phyloP scores from a whole-genome alignment of 2,797 vertebrate species.

The Channallabes apus region DNA sequence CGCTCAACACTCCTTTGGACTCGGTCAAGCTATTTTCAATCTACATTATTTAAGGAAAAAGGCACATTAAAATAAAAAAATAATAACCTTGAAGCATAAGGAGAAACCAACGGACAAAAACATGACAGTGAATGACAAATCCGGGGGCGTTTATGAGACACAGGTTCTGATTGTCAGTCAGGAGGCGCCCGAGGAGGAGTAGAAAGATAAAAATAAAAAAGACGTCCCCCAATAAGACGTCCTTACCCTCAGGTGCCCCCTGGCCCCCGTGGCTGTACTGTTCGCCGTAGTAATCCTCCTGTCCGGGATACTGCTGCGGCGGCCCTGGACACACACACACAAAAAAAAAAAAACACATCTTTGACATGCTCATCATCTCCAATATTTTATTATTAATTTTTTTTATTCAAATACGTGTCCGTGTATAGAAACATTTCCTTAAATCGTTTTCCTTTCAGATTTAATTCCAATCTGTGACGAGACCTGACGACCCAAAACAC shows the following conservation, averaged over 20 bases:
- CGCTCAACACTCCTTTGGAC: neutral
- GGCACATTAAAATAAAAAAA: neutral
- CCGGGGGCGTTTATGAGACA: neutral
- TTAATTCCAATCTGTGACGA: neutral
- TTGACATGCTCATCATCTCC: neutral
- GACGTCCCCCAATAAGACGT: neutral
- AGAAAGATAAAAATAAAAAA: neutral
- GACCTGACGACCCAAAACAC: neutral
- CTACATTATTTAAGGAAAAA: neutral
- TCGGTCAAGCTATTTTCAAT: neutral
- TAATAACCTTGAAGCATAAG: neutral
- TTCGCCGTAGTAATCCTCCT: constrained; percentile 99
- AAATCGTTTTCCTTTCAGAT: neutral
- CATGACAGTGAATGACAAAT: neutral
- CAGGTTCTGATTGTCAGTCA: neutral
- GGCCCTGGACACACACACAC: constrained; percentile 88
- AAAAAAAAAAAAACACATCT: neutral
- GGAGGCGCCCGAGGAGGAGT: neutral
- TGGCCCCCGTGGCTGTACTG: constrained; percentile 99
- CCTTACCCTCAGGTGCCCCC: constrained; percentile 93
- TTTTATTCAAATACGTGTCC: no score
- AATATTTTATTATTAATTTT: no score
- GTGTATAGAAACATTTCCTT: no score
- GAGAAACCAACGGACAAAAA: neutral
- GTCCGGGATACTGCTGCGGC: constrained; percentile 99